These are phyloP conservation scores for Silurus lanzhouensis DNA, from an alignment of 2,797 vertebrate species.

Conservation along the genomic window DNA sequence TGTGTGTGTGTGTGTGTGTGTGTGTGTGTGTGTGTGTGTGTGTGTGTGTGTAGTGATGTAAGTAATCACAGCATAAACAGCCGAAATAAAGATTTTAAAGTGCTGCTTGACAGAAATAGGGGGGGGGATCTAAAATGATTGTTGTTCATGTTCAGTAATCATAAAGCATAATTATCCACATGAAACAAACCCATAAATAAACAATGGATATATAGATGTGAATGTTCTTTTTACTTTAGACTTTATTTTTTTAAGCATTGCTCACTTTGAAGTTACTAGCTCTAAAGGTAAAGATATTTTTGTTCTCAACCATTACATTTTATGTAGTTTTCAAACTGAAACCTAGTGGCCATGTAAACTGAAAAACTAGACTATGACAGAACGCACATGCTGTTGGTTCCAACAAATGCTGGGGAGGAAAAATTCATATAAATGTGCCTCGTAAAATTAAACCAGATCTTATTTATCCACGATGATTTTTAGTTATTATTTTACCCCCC, in stretches of 20 bases:
- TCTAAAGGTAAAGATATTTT: background rate
- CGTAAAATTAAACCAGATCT: conserved; percentile 38
- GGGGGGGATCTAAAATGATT: no score
- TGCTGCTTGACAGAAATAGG: background rate
- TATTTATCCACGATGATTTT: conserved; percentile 38
- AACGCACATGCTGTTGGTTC: background rate
- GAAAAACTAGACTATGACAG: background rate
- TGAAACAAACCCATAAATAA: background rate
- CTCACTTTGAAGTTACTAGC: background rate
- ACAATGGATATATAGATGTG: background rate
- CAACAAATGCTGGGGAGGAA: background rate
- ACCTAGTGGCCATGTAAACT: background rate
- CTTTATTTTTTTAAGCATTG: background rate
- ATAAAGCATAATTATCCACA: background rate
- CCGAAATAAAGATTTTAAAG: background rate
- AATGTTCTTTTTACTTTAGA: background rate
- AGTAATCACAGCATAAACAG: no score
- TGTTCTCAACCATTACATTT: background rate
- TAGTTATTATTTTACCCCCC: conserved; percentile 13
- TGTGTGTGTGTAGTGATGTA: no score
- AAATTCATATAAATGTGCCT: conserved; percentile 26
- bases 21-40: no score
- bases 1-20: no score
- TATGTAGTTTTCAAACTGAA: background rate
- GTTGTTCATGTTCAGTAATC: background rate